Evolutionary conservation across 2,797 vertebrate species (phyloP).

Genomic region (Megaceryle alcyon): DNA sequence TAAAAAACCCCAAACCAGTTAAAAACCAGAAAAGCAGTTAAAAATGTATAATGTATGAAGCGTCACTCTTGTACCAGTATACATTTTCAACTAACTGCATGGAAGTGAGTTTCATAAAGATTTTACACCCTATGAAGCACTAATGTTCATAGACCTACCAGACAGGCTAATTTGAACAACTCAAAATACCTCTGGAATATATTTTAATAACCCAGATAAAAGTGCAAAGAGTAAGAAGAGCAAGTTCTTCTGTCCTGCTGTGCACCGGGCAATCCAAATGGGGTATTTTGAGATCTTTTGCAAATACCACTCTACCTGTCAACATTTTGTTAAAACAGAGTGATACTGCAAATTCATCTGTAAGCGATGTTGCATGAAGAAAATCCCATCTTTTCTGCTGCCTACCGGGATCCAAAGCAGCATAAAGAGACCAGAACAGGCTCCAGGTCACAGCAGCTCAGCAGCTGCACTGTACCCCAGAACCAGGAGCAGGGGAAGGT

Average conservation of each 20-base stretch:
- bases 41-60: background rate
- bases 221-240: background rate
- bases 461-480: background rate
- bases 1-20: too few relatives aligned
- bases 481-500: background rate
- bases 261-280: accelerated
- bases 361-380: background rate
- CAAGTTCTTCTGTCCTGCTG: background rate
- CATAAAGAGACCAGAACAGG: background rate
- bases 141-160: background rate
- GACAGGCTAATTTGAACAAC: background rate
- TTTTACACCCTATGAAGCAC: background rate
- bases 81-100: background rate
- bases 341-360: background rate
- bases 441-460: accelerated
- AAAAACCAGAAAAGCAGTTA: background rate
- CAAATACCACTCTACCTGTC: background rate
- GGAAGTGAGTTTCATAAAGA: background rate
- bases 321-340: background rate
- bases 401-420: background rate
- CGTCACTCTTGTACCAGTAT: accelerated
- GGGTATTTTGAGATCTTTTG: background rate
- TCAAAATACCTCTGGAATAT: background rate
- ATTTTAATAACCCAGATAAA: background rate
- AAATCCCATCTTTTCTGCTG: background rate